Evolutionary conservation across 35 echinoderm and acorn worm genomes (phyloP), one percentile per base, ranked within the genome.

Genomic region (Hemicentrotus pulcherrimus): DNA sequence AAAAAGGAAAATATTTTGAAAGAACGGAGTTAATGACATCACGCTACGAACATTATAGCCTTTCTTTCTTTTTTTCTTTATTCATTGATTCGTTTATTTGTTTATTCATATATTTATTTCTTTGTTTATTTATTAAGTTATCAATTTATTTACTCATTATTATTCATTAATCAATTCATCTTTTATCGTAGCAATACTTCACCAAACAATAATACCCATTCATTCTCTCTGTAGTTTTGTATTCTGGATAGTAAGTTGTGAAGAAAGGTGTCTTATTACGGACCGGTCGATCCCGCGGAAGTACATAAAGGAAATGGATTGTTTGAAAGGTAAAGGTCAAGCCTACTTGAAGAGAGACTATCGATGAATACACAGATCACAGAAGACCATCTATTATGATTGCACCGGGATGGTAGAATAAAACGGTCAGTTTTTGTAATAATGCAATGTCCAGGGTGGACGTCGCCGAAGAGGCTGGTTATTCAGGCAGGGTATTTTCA

Each of bases 301-400:
- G 65, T 78, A 78, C 65, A 78, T 22, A 78, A 78, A 78, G 65
- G 65, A 78, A 78, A 78, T 78, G 65, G 65, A 78, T 78, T 78
- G 65, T 78, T 78, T 78, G 28, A 4, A 78, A 78, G 28, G 65
- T 78, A 78, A 78, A 78, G 65, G 65, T 78, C 65, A 78, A 78
- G 65, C 7, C 65, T 78, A n/a, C 65, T 78, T 78, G 65, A 78
- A 78, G 6, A n/a, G 28, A 78, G 65, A 78, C 65, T 78, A 78
- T 78, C 65, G 65, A 78, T 78, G 65, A 78, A 78, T 78, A 78
- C 65, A 24, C 28, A 78, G 24, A 71, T 55, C 15, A 15, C 15
- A 55, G 50, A 55, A 55, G 50, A 55, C 6, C 50, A 55, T 55
- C 2, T 55, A 15, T 12, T 55, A 15, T 55, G 0, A 15, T 14